phyloP scores from a whole-genome alignment of 2,797 vertebrate genomes.

The Etheostoma perlongum region DNA sequence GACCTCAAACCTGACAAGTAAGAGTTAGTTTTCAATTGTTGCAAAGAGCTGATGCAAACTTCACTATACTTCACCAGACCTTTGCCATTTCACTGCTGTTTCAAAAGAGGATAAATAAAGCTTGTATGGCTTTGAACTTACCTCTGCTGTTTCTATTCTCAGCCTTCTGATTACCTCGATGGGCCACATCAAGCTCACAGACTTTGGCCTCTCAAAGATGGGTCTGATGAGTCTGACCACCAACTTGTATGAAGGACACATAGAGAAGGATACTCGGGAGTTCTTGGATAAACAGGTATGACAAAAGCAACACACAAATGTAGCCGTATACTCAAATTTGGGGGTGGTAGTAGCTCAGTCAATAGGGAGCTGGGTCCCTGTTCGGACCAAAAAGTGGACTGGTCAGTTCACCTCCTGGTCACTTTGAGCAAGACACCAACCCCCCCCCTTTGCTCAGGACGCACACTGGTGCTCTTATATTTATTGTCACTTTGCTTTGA shows the following conservation, averaged over 20 bases:
- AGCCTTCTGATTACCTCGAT: slow-evolving; percentile 94
- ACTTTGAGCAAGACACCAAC: no score
- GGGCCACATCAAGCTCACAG: slow-evolving; percentile 94
- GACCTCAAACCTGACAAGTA: slow-evolving; percentile 96
- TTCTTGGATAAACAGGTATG: slow-evolving; percentile 94
- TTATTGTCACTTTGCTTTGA: no score
- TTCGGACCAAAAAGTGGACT: no score
- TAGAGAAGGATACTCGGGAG: slow-evolving; percentile 93
- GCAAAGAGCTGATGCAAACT: neutral
- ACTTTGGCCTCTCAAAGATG: slow-evolving; percentile 94
- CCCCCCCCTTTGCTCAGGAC: no score
- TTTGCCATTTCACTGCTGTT: neutral
- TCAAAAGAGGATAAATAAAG: neutral
- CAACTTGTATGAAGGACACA: slow-evolving; percentile 93
- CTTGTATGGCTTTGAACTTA: neutral
- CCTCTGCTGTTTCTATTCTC: slow-evolving; percentile 16
- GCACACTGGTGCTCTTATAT: no score
- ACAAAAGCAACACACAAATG: neutral
- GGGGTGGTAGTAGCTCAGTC: no score
- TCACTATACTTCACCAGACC: neutral
- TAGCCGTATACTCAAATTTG: neutral
- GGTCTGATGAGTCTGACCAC: slow-evolving; percentile 95
- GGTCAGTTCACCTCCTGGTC: no score
- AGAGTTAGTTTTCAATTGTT: neutral
- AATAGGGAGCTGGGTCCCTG: no score